These are phyloP conservation scores for Ctena decussata DNA, from an alignment of 2,888 invertebrate species.

Conservation along the genomic window DNA sequence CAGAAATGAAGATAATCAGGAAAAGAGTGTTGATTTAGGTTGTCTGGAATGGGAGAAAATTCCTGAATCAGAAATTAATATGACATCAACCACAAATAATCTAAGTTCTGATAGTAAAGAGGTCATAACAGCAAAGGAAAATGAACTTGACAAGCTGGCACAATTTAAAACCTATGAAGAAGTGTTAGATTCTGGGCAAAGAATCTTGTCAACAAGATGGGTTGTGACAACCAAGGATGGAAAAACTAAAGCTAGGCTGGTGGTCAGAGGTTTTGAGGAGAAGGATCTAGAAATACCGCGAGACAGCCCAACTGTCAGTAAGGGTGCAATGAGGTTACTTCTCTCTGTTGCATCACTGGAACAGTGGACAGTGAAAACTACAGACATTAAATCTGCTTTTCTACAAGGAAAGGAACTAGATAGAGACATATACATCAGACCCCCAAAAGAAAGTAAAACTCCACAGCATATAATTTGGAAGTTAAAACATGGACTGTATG, in stretches of 20 bases:
- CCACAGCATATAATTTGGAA: neutral
- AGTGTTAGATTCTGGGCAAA: conserved; percentile 38
- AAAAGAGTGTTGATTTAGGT: neutral
- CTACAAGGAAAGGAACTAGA: neutral
- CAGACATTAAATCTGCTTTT: conserved; percentile 54
- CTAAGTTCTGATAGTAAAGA: no score
- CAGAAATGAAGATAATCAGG: no score
- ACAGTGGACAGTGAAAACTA: conserved; percentile 53
- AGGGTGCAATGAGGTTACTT: conserved; percentile 46
- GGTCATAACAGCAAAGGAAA: no score
- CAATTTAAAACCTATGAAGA: conserved; percentile 31
- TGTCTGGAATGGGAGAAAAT: no score
- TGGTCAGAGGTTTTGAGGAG: conserved; percentile 54
- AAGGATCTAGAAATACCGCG: conserved; percentile 24
- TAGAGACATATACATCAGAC: neutral
- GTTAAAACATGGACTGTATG: no score
- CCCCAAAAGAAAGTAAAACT: neutral
- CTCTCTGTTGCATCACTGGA: conserved; percentile 45
- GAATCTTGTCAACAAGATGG: conserved; percentile 40
- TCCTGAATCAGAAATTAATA: no score
- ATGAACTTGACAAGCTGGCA: no score
- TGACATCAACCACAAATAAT: no score
- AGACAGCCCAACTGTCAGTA: conserved; percentile 47
- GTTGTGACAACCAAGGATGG: conserved; percentile 49
- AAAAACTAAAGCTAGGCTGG: conserved; percentile 43